phyloP scores from a whole-genome alignment of 2,888 invertebrate species.

The Macrosiphum euphorbiae region DNA sequence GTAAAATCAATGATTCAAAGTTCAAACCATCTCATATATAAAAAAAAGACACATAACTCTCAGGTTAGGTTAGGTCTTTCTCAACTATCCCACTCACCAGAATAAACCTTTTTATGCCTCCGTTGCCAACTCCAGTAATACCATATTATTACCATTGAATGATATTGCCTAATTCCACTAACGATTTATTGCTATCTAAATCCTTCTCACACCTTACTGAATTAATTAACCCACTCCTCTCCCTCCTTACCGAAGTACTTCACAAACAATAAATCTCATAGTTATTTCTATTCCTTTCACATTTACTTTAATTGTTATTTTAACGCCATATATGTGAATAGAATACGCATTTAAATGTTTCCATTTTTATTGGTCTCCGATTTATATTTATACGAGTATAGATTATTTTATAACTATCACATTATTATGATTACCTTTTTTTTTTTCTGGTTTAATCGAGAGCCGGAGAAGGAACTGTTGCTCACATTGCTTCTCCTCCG shows the following conservation, averaged over 20 bases:
- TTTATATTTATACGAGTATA: neutral
- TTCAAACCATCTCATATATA: neutral
- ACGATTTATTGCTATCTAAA: neutral
- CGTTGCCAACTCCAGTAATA: neutral
- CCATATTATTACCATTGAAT: neutral
- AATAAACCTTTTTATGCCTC: neutral
- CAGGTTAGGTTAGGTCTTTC: neutral
- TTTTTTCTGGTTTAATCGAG: too few species aligned
- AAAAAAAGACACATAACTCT: neutral
- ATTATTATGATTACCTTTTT: neutral
- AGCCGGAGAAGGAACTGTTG: too few species aligned
- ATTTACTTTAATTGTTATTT: neutral
- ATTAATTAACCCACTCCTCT: neutral
- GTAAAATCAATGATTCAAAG: neutral
- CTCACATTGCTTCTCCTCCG: too few species aligned
- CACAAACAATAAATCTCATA: neutral
- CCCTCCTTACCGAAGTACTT: neutral
- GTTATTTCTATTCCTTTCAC: neutral
- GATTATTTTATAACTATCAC: neutral
- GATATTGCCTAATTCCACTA: neutral
- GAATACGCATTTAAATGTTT: neutral
- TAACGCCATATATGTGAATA: neutral
- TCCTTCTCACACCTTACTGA: neutral
- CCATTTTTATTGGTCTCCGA: neutral
- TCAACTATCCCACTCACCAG: neutral